Percentiles rank a stretch among this genome's conserved stretches.
These are phyloP conservation scores for Scomber japonicus DNA, from an alignment of 2,113 vertebrate species.

Conservation along the genomic window DNA sequence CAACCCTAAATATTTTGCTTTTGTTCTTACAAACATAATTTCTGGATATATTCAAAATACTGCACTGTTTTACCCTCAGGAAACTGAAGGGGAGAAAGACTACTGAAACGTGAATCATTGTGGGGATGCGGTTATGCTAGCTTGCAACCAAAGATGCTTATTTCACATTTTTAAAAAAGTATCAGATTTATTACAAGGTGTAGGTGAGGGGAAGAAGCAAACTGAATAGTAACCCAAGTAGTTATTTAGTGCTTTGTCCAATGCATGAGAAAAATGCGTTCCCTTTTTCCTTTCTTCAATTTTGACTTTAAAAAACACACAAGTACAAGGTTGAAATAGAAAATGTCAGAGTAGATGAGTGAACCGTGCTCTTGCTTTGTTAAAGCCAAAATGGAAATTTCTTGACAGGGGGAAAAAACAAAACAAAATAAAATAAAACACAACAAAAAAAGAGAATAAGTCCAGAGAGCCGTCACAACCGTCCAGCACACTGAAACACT, in stretches of 20 bases:
- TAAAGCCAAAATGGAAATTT: slow-evolving; percentile 56
- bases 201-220: slow-evolving; percentile 49
- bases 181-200: slow-evolving; percentile 45
- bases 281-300: slow-evolving; percentile 53
- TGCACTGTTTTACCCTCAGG: slow-evolving; percentile 63
- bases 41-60: slow-evolving; percentile 78
- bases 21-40: slow-evolving; percentile 64
- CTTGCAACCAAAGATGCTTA: slow-evolving; percentile 60
- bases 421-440: slow-evolving; percentile 48
- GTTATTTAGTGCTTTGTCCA: slow-evolving; percentile 73
- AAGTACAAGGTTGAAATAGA: slow-evolving; percentile 37
- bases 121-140: slow-evolving; percentile 66
- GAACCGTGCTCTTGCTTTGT: slow-evolving; percentile 54
- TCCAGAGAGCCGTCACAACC: slow-evolving; percentile 61
- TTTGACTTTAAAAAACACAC: slow-evolving; percentile 51
- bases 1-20: slow-evolving; percentile 5
- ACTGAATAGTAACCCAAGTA: slow-evolving; percentile 35
- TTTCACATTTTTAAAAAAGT: slow-evolving; percentile 60
- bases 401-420: neutral
- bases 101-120: slow-evolving; percentile 64
- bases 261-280: slow-evolving; percentile 57
- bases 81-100: slow-evolving; percentile 56
- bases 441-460: slow-evolving; percentile 22
- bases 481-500: slow-evolving; percentile 16
- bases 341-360: slow-evolving; percentile 53